phyloP scores from a whole-genome alignment of 2,113 vertebrate species.

The Dunckerocampus dactyliophorus region DNA sequence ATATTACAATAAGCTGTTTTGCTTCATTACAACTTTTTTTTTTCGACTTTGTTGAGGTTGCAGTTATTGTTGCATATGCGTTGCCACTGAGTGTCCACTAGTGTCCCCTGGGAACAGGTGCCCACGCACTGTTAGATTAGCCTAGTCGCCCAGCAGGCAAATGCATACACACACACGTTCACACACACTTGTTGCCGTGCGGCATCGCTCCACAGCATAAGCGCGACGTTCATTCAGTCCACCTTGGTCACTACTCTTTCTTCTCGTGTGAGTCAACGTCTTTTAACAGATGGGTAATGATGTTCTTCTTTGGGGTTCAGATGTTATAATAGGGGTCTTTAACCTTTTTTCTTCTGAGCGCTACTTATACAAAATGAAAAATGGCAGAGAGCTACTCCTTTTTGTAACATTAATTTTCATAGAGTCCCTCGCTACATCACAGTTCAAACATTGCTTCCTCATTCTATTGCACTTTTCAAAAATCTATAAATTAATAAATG shows the following conservation, averaged over 20 bases:
- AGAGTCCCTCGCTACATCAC: too few species aligned
- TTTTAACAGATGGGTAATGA: conserved; percentile 12
- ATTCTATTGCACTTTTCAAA: too few species aligned
- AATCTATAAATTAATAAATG: too few species aligned
- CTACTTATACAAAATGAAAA: too few species aligned
- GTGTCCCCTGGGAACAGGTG: conserved; percentile 5
- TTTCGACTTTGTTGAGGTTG: neutral
- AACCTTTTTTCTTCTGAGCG: too few species aligned
- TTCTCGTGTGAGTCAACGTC: conserved; percentile 48
- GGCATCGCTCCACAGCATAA: conserved; percentile 27
- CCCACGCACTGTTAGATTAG: conserved; percentile 37
- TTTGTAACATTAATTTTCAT: too few species aligned
- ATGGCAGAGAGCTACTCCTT: too few species aligned
- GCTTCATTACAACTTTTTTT: conserved; percentile 11
- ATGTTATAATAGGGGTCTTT: too few species aligned
- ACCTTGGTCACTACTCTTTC: conserved; percentile 51
- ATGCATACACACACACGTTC: neutral
- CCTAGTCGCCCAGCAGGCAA: conserved; percentile 31
- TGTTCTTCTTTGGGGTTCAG: too few species aligned
- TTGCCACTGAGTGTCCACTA: conserved; percentile 1
- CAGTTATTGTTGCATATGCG: too few species aligned
- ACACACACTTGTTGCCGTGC: conserved; percentile 7
- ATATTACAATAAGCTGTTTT: conserved; percentile 18
- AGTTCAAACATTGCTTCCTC: too few species aligned
- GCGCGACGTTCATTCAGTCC: conserved; percentile 46